Evolutionary conservation across 2,888 invertebrate genomes (phyloP).

Genomic region (Ganaspis brasiliensis): DNA sequence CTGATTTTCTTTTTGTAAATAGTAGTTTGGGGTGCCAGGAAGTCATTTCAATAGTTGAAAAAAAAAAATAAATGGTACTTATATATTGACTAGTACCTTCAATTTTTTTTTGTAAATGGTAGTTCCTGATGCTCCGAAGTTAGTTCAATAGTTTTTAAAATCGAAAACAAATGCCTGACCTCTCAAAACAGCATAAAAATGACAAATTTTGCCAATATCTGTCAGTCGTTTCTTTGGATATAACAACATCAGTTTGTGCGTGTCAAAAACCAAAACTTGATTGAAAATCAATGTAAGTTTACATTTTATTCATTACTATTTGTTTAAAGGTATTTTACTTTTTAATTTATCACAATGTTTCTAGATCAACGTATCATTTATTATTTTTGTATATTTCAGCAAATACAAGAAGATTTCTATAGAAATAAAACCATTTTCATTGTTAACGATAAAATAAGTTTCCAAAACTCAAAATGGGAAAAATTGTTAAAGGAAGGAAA

Average conservation of each 20-base stretch:
- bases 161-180: neutral
- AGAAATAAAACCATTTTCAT: neutral
- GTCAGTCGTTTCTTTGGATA: neutral
- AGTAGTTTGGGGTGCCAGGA: neutral
- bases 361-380: neutral
- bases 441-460: conserved; percentile 3
- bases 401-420: conserved; percentile 11
- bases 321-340: neutral
- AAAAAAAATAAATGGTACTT: neutral
- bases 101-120: neutral
- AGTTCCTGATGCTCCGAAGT: neutral
- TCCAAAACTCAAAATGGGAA: conserved; percentile 16
- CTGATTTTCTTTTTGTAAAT: neutral
- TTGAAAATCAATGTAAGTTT: conserved; percentile 16
- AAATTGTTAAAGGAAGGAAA: conserved; percentile 22
- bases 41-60: neutral
- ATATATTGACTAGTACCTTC: too few species aligned
- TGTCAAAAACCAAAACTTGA: conserved; percentile 7
- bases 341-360: conserved; percentile 2
- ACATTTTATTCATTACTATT: neutral
- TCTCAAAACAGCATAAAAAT: neutral
- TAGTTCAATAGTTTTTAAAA: neutral
- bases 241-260: neutral
- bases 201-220: neutral
- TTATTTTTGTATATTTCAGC: conserved; percentile 10